Percentiles rank a stretch among this genome's conserved stretches.
phyloP scores from a whole-genome alignment of 2,888 invertebrate genomes.

The Epirrhoe alternata region DNA sequence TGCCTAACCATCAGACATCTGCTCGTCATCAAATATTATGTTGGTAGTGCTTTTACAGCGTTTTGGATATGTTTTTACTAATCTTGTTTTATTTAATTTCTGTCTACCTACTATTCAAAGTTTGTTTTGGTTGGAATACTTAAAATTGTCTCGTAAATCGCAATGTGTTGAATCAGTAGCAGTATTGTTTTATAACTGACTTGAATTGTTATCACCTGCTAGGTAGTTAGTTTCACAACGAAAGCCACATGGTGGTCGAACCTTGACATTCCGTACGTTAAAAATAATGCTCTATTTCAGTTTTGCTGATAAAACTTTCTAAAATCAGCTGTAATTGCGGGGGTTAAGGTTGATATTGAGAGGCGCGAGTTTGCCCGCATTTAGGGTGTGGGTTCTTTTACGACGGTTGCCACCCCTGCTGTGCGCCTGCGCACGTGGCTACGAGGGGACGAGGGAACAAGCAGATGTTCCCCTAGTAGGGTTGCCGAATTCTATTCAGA shows the following conservation, averaged over 20 bases:
- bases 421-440: constrained; percentile 77
- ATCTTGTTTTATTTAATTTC: background rate
- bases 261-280: constrained; percentile 83
- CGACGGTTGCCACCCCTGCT: constrained; percentile 76
- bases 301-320: constrained; percentile 49
- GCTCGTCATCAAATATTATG: constrained; percentile 42
- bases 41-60: background rate
- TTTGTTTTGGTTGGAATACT: background rate
- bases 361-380: constrained; percentile 62
- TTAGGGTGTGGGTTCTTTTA: constrained; percentile 76
- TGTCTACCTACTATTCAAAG: no score
- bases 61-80: background rate
- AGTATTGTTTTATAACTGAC: constrained; percentile 41
- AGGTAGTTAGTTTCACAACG: constrained; percentile 61
- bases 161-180: constrained; percentile 3
- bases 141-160: background rate
- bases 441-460: constrained; percentile 58
- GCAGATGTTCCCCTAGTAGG: constrained; percentile 76
- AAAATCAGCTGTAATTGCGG: constrained; percentile 57
- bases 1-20: constrained; percentile 48
- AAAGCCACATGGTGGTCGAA: constrained; percentile 77
- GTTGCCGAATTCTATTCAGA: constrained; percentile 55
- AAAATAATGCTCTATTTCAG: constrained; percentile 82
- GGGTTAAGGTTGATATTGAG: constrained; percentile 57
- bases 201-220: constrained; percentile 69